Base-by-base conservation (phyloP, 2,888 invertebrate species). In the Phania funesta region DNA sequence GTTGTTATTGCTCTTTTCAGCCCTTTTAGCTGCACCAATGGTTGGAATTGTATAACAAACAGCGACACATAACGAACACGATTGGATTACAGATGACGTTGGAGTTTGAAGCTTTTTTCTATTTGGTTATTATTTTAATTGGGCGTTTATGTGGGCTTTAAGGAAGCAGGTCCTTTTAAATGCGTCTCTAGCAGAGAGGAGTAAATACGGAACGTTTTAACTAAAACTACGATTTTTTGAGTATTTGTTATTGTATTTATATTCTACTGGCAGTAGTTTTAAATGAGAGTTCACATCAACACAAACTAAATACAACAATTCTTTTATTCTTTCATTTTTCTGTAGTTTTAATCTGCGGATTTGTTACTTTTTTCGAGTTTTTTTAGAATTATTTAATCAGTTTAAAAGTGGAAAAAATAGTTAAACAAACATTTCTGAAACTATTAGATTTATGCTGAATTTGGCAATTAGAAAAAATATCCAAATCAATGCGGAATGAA, bases 381-480 rank as follows among this genome's bases (percentile, higher is more conserved):
- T 29, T 26, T 24, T 38, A 54, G 35, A 64, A 58, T 54, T n/a
- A n/a, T 60, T 52, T 75, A 20, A 65, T 75, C 46, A 50, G 41
- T 75, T 67, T 48, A 22, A 20, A 26, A 16, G 11, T 11, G 8
- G 6, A 20, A 38, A 29, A 29, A 54, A 38, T 22, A 46, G 18
- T 7, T 52, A 29, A 29, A 48, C 41, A 20, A 41, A 62, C 20
- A 62, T 56, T 60, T 70, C 62, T 35, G 54, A 29, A 78, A 71
- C 56, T 70, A 11, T 76, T 67, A 38, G 48, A 60, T 65, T 76
- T 76, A 65, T 65, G 70, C 74, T 54, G 56, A 68, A 41, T 74
- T 74, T 74, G 48, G 62, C 80, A 80, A 50, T 80, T 74, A 70
- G 24, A 75, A 67, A 56, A 50, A 38, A 46, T 20, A 62, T 54